Evolutionary conservation across 2,113 vertebrate genomes (phyloP), one percentile per base, ranked within the genome.

Genomic region (Oophaga pumilio): DNA sequence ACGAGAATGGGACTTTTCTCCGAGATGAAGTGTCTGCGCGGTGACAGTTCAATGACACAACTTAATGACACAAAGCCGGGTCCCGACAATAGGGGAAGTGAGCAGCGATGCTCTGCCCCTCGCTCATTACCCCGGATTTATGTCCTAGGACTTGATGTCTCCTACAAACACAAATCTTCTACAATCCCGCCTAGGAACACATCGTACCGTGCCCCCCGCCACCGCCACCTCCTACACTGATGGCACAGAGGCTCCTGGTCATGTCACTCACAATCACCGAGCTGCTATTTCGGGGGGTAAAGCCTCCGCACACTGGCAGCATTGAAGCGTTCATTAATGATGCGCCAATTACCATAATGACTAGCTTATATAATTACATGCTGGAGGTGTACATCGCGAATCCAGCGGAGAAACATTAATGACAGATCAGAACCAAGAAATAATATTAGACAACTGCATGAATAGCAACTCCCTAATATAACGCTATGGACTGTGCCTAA

Each of bases 81-180:
- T 18, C 84, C 73, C 73, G 49, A 56, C 71, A 24, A 68, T 8
- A 28, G 57, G 69, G 52, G 62, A 24, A 62, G 43, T 66, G 28
- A 13, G 79, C 33, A 66, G 50, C 50, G 49, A 66, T 26, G 49
- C 50, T 52, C 52, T 73, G 83, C 83, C 60, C 33, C 15, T 14
- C 20, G 84, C 84, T 66, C 74, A 77, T 86, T 86, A 86, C 49
- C 66, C 13, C 0, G 74, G 59, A 66, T 78, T 86, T 62, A 86
- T 53, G 43, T 77, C 57, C 59, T 26, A 18, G 73, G 73, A 62
- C 22, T 74, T 59, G 84, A 76, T 52, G 69, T 76, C 13, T 85
- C 50, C 76, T n/a, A 62, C 71, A 85, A 74, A 78, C 17, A 60
- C 69, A 24, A 10, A 59, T 50, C 84, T 66, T 43, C 59, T 49